Evolutionary conservation across 2,797 vertebrate genomes (phyloP).

Genomic region (Lycodopsis pacificus): DNA sequence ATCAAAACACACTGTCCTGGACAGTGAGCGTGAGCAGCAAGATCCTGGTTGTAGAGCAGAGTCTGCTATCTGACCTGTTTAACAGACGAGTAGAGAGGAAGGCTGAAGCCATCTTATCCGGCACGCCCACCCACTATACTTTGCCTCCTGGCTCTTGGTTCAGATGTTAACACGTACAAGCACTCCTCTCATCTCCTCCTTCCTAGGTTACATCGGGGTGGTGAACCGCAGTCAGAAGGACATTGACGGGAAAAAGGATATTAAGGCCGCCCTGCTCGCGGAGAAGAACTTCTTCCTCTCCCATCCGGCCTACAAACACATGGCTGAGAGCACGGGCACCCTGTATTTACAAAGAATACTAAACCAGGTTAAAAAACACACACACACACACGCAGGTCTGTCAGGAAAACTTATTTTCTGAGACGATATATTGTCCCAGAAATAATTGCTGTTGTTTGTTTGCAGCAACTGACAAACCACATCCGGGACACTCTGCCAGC

Average conservation of each 20-base stretch:
- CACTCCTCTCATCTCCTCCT: constrained; percentile 16
- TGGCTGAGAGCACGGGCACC: constrained; percentile 88
- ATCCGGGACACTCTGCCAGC: constrained; percentile 91
- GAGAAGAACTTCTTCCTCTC: constrained; percentile 88
- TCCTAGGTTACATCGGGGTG: constrained; percentile 88
- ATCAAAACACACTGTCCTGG: too few relatives aligned
- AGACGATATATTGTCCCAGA: too few relatives aligned
- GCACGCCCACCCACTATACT: too few relatives aligned
- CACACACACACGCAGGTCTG: not conserved
- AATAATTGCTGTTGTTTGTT: constrained; percentile 37
- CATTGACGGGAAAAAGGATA: constrained; percentile 89
- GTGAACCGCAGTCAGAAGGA: constrained; percentile 92
- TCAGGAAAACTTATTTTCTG: too few relatives aligned
- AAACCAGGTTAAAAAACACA: constrained; percentile 85
- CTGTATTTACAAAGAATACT: constrained; percentile 87
- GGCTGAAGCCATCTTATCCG: not conserved
- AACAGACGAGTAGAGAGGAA: not conserved
- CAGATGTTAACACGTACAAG: not conserved
- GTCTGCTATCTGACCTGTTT: too few relatives aligned
- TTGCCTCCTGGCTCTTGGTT: not conserved
- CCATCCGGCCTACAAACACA: constrained; percentile 88
- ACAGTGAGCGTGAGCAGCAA: too few relatives aligned
- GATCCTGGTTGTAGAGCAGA: too few relatives aligned
- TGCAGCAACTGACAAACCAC: constrained; percentile 94
- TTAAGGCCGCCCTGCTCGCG: constrained; percentile 85